Evolutionary conservation across 2,888 invertebrate genomes (phyloP).

Genomic region (Xylocampa areola): DNA sequence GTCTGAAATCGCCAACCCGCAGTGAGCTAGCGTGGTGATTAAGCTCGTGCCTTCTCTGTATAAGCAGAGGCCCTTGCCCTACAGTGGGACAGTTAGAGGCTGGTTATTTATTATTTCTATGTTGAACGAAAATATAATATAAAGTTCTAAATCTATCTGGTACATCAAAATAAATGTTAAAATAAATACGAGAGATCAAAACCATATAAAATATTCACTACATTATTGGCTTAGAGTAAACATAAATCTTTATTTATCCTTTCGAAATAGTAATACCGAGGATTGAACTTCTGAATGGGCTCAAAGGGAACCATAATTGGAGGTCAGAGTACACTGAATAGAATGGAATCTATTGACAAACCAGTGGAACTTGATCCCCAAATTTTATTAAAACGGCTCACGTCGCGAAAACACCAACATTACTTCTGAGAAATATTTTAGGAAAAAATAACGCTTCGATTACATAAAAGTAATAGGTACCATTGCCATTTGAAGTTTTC

Average conservation of each 20-base stretch:
- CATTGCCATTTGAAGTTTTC: too few relatives aligned
- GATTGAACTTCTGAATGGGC: conserved; percentile 28
- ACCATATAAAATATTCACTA: conserved; percentile 11
- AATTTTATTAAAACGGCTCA: conserved; percentile 25
- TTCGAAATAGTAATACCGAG: conserved; percentile 37
- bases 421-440: conserved; percentile 17
- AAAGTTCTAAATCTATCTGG: too few relatives aligned
- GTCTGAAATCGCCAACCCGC: too few relatives aligned
- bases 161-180: neutral
- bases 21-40: too few relatives aligned
- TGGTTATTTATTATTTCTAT: too few relatives aligned
- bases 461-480: neutral
- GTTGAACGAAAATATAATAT: neutral
- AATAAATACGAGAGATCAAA: conserved; percentile 12
- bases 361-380: conserved; percentile 13
- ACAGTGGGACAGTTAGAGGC: too few relatives aligned
- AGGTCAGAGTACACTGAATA: conserved; percentile 1
- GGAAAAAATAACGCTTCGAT: conserved; percentile 9
- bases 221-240: conserved; percentile 16
- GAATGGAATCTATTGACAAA: rapidly evolving
- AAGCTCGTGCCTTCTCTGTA: too few relatives aligned
- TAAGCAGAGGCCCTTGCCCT: too few relatives aligned
- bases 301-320: conserved; percentile 27
- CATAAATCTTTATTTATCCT: conserved; percentile 31
- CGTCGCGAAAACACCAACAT: conserved; percentile 24